Evolutionary conservation across 2,888 invertebrate species (phyloP), one percentile per base, ranked within the genome.

Genomic region (Trypoxylon attenuatum): DNA sequence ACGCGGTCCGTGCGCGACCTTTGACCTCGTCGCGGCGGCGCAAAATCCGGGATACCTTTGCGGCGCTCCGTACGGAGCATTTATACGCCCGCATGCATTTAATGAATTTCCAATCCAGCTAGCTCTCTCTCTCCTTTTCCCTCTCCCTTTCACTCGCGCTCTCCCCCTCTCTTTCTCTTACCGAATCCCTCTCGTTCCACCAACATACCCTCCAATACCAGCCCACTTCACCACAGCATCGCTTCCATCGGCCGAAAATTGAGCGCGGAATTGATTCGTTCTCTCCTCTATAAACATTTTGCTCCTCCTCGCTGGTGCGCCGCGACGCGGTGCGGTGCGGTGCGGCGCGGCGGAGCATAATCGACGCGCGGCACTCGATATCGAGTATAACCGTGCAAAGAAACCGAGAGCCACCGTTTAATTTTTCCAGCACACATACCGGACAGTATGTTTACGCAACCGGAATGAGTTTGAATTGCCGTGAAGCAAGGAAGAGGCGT

Each of bases 1-100:
- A 51, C 53, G 49, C 58, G 64, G 59, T 53, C 10, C 67, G 71
- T 55, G 51, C 67, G 55, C 67, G 71, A 73, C 53, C 73, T 73
- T 73, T 71, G 71, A 73, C 74, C 73, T 21, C 29, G 39, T 38
- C 39, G 60, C 51, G 61, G 61, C 57, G 47, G 47, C 25, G 66
- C 46, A 46, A 47, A 60, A 53, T 56, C 55, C 46, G 22, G 38
- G 16, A 38, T 27, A 6, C 6, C 16, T 42, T 6, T 6, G 6
- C 18, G 43, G 22, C 27, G 2, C 21, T 5, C 27, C 47, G 23
- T 43, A 13, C 19, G 16, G 6, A 49, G 21, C 21, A 13, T 21
- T 16, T 43, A 2, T 1, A 15, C n/a, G 19, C 21, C 15, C 33
- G 33, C 33, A 4, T 13, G 33, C 33, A 13, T 33, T 33, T 33